These are phyloP conservation scores for Crotalus tigris DNA, from an alignment of 2,113 vertebrate species.

Conservation along the genomic window DNA sequence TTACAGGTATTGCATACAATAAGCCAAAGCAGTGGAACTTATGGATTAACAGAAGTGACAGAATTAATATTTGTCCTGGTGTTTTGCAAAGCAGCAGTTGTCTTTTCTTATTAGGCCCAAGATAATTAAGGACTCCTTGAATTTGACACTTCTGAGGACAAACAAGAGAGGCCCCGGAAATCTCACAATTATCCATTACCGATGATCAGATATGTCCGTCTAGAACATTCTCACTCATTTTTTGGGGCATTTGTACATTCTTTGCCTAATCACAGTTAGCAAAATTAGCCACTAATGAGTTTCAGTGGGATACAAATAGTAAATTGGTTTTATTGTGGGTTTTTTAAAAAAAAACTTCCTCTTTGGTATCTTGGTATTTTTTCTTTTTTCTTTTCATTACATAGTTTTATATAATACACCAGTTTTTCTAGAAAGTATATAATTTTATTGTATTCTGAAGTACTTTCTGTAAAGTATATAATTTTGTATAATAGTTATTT, in stretches of 20 bases:
- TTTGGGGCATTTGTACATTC: neutral
- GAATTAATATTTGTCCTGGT: slow-evolving; percentile 1
- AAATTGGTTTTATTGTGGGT: neutral
- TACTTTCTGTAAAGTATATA: neutral
- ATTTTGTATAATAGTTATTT: neutral
- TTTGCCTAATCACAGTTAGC: neutral
- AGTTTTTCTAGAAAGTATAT: neutral
- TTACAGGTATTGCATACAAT: neutral
- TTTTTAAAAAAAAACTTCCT: neutral
- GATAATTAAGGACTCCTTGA: slow-evolving; percentile 21
- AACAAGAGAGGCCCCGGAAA: slow-evolving; percentile 26
- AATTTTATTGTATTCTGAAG: neutral
- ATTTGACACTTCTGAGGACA: slow-evolving; percentile 29
- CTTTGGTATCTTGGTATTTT: neutral
- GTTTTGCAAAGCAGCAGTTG: slow-evolving; percentile 17
- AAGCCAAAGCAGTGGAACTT: slow-evolving; percentile 23
- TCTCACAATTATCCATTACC: slow-evolving; percentile 25
- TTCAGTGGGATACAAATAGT: neutral
- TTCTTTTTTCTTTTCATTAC: neutral
- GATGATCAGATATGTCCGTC: neutral
- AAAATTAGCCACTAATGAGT: neutral
- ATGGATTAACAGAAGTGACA: slow-evolving; percentile 33
- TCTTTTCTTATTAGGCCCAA: slow-evolving; percentile 18
- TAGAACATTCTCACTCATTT: neutral
- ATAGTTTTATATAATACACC: neutral